Percentiles rank a stretch among this genome's conserved stretches.
Evolutionary conservation across 2,888 invertebrate species (phyloP).

Genomic region (Tetragnatha montana): DNA sequence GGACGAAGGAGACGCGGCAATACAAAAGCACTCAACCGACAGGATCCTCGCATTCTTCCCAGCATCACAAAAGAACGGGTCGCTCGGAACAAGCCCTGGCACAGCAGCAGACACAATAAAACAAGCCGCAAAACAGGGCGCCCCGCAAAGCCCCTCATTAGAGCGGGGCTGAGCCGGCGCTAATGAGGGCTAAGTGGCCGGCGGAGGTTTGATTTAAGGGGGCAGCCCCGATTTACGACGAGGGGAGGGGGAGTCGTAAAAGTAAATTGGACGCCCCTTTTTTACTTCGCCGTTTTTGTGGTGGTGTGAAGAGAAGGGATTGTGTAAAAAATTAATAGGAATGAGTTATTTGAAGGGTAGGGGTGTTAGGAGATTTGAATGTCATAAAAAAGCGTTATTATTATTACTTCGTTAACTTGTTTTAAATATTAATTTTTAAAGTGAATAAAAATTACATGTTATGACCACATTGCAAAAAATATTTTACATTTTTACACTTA

Average conservation of each 20-base stretch:
- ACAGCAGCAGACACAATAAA: background rate
- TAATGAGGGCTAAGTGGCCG: slow-evolving; percentile 55
- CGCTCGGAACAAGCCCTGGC: background rate
- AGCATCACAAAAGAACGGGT: background rate
- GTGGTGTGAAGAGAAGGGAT: too few species aligned
- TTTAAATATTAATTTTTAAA: too few species aligned
- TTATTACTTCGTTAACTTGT: too few species aligned
- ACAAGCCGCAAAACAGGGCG: background rate
- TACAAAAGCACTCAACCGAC: too few species aligned
- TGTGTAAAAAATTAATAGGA: background rate
- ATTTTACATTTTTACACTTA: too few species aligned
- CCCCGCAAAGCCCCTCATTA: background rate
- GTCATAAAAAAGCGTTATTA: too few species aligned
- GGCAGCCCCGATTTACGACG: slow-evolving; percentile 11
- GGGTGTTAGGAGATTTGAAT: too few species aligned
- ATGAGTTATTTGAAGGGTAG: too few species aligned
- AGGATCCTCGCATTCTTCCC: too few species aligned
- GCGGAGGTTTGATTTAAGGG: slow-evolving; percentile 52
- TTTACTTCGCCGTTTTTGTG: background rate
- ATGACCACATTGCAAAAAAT: too few species aligned
- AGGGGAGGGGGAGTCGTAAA: background rate
- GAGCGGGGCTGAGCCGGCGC: slow-evolving; percentile 11
- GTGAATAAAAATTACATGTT: too few species aligned
- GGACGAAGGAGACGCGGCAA: too few species aligned
- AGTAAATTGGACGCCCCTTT: slow-evolving; percentile 4